phyloP scores from a whole-genome alignment of 1,140 invertebrate species.

The Ridgeia piscesae region DNA sequence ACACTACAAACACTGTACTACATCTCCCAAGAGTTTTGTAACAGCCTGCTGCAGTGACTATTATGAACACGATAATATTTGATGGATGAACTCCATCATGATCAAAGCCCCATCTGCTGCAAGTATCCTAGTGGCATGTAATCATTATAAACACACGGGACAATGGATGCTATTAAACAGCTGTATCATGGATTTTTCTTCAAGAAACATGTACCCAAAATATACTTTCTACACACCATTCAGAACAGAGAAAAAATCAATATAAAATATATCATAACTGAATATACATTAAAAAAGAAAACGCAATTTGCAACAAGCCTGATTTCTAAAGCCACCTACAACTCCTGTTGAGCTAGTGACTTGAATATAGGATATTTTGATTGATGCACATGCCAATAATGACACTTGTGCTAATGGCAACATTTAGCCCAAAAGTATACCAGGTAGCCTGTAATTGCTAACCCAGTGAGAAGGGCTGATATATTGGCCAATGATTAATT shows the following conservation, averaged over 20 bases:
- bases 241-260: not conserved
- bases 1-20: too few species aligned
- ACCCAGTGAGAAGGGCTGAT: not conserved
- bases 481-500: not conserved
- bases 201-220: not conserved
- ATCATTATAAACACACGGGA: not conserved
- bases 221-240: not conserved
- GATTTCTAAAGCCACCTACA: not conserved
- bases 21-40: too few species aligned
- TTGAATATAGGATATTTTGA: not conserved
- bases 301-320: not conserved
- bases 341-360: not conserved
- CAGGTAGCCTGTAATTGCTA: not conserved
- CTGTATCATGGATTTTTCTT: not conserved
- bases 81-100: not conserved
- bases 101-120: not conserved
- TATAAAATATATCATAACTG: not conserved
- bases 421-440: not conserved
- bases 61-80: not conserved
- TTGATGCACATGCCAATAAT: not conserved
- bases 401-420: not conserved
- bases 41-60: too few species aligned
- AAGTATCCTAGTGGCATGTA: not conserved
- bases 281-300: not conserved
- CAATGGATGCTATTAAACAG: not conserved